These are phyloP conservation scores for Heterodera filipjevi DNA, from an alignment of 2,888 invertebrate genomes.

Conservation along the genomic window DNA sequence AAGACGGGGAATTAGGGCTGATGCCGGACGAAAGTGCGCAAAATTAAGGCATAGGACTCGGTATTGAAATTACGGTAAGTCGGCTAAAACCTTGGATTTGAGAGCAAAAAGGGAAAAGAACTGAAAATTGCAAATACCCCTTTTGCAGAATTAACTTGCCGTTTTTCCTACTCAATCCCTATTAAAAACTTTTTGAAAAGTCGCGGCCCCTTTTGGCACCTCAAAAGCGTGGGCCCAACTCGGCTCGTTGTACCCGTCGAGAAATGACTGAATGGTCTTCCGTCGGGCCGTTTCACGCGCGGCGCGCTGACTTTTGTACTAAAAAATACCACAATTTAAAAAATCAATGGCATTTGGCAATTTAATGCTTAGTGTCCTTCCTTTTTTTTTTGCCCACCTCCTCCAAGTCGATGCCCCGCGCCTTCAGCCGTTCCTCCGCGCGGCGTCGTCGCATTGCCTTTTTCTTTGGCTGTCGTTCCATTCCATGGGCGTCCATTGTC, in stretches of 20 bases:
- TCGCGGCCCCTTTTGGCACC: too few species aligned
- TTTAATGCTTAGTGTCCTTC: background rate
- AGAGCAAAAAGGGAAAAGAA: too few species aligned
- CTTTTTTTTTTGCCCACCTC: constrained; percentile 30
- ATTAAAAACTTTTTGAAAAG: too few species aligned
- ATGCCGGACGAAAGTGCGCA: too few species aligned
- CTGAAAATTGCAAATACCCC: too few species aligned
- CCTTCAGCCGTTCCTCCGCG: constrained; percentile 47
- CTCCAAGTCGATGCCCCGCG: constrained; percentile 50
- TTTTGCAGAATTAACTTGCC: too few species aligned
- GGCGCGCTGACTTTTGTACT: constrained; percentile 45
- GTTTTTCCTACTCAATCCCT: too few species aligned
- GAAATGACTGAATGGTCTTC: constrained; percentile 50
- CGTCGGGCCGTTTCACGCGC: constrained; percentile 46
- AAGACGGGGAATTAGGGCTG: too few species aligned
- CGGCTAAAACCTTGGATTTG: too few species aligned
- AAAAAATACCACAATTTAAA: constrained; percentile 17
- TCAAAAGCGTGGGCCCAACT: constrained; percentile 53
- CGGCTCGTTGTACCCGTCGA: constrained; percentile 38
- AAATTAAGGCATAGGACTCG: too few species aligned
- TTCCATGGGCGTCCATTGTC: background rate
- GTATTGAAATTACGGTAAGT: too few species aligned
- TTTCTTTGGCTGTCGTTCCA: constrained; percentile 44
- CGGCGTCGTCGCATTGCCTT: constrained; percentile 50
- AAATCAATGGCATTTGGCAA: background rate